Conservation (phyloP, 2,113 vertebrate species). For the Arizona elegans region DNA sequence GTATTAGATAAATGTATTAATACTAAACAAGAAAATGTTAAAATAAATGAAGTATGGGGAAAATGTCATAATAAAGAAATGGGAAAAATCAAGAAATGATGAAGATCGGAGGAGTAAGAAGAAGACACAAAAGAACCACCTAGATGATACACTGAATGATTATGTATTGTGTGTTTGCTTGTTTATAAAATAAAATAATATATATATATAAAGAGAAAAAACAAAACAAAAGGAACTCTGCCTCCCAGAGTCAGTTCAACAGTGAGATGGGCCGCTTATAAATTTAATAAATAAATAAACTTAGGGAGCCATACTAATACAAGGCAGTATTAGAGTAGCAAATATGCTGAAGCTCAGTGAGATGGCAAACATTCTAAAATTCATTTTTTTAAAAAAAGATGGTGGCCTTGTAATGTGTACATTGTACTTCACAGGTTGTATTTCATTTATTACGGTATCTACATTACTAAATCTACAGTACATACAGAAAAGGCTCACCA, state of each 20-base stretch:
- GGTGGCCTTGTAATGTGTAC: not conserved
- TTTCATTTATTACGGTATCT: not conserved
- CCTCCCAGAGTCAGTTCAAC: not conserved
- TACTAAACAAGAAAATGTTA: too few species aligned
- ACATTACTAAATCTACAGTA: not conserved
- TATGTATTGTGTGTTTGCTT: too few species aligned
- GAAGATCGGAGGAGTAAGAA: too few species aligned
- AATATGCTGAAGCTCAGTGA: not conserved
- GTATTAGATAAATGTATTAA: too few species aligned
- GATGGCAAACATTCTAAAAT: not conserved
- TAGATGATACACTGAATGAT: too few species aligned
- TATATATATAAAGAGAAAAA: too few species aligned
- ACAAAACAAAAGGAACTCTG: not conserved
- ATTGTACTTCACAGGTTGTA: too few species aligned
- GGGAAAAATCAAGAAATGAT: too few species aligned
- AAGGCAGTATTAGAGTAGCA: not conserved
- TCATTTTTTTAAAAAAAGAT: not conserved
- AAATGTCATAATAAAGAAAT: too few species aligned
- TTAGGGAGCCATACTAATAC: not conserved
- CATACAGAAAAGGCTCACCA: not conserved
- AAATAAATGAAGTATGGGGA: too few species aligned
- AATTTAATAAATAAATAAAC: not conserved
- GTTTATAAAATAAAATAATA: too few species aligned
- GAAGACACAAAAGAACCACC: too few species aligned
- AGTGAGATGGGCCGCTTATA: not conserved